These are phyloP conservation scores for Smittia aterrima DNA, from an alignment of 2,888 invertebrate species.

Conservation along the genomic window DNA sequence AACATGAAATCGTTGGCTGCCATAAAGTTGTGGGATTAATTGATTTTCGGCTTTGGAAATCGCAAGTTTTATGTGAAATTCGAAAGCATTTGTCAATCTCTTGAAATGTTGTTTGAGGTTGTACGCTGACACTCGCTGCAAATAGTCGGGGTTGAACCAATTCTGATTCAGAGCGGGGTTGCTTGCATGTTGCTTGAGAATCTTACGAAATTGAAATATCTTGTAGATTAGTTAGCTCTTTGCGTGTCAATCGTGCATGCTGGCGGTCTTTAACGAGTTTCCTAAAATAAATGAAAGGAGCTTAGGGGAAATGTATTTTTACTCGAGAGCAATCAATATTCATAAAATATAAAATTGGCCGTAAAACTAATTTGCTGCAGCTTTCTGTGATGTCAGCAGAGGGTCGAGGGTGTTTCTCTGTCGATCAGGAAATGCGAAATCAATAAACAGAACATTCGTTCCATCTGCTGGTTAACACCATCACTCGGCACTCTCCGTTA, in stretches of 20 bases:
- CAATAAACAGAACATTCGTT: not conserved
- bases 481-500: not conserved
- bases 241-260: not conserved
- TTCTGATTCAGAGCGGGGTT: not conserved
- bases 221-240: not conserved
- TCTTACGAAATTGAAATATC: conserved; percentile 1
- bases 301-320: not conserved
- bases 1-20: conserved; percentile 12
- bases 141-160: not conserved
- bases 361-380: not conserved
- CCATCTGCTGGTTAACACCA: conserved; percentile 15
- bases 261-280: not conserved
- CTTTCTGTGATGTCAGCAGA: not conserved
- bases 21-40: not conserved
- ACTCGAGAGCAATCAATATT: conserved; percentile 15
- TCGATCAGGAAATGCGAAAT: not conserved
- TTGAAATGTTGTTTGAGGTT: not conserved
- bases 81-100: conserved; percentile 11
- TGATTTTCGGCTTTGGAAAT: conserved; percentile 10
- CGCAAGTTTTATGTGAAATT: not conserved
- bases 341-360: not conserved
- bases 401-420: not conserved
- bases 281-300: not conserved
- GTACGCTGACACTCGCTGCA: not conserved
- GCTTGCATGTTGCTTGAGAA: not conserved